Evolutionary conservation across 2,113 vertebrate species (phyloP).

Genomic region (Asarcornis scutulata): DNA sequence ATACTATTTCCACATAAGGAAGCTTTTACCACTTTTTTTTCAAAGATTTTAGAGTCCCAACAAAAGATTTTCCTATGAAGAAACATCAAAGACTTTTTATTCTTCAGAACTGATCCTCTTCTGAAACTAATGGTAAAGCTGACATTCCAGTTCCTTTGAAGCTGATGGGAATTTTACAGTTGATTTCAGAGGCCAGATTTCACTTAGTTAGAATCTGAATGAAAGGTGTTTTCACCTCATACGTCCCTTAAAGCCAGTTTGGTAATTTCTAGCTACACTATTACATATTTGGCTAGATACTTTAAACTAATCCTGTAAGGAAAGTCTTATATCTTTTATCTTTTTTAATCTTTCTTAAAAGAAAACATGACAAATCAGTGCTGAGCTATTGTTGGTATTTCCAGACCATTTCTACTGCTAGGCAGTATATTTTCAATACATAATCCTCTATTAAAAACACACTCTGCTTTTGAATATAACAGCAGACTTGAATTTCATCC

Average conservation of each 20-base stretch:
- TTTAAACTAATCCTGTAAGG: neutral
- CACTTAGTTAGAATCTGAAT: neutral
- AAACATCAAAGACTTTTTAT: neutral
- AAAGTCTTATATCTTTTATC: neutral
- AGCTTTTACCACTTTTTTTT: neutral
- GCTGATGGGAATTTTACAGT: neutral
- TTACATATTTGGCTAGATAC: neutral
- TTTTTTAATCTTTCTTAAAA: neutral
- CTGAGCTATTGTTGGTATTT: neutral
- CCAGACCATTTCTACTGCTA: neutral
- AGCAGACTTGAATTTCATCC: neutral
- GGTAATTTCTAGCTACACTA: neutral
- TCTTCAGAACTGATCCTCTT: neutral
- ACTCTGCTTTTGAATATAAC: neutral
- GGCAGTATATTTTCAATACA: neutral
- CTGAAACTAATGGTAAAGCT: neutral
- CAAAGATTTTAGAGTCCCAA: neutral
- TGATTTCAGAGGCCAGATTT: neutral
- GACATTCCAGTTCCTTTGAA: neutral
- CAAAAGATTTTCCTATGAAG: neutral
- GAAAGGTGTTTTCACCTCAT: neutral
- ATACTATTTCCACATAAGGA: neutral
- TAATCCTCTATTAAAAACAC: neutral
- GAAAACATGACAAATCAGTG: neutral
- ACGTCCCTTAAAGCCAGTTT: neutral